phyloP scores from a whole-genome alignment of 2,888 invertebrate genomes.

The Allolobophora icterica region DNA sequence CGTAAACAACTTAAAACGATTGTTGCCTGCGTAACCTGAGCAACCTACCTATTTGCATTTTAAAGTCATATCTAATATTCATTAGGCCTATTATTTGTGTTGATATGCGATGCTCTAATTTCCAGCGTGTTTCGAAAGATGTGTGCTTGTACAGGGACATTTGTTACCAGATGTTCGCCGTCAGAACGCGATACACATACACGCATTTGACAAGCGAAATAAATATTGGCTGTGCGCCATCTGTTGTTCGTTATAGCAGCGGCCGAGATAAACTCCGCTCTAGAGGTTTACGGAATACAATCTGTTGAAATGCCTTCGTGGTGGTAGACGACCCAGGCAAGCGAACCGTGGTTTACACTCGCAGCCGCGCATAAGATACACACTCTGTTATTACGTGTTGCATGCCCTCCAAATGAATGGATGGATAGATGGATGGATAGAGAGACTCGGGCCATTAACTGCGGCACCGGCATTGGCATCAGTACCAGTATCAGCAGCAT shows the following conservation, averaged over 20 bases:
- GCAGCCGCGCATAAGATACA: background rate
- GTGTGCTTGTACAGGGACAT: background rate
- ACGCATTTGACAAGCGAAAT: conserved; percentile 8
- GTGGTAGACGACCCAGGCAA: background rate
- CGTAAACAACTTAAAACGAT: background rate
- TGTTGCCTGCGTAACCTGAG: background rate
- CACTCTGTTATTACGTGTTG: background rate
- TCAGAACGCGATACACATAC: background rate
- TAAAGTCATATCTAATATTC: background rate
- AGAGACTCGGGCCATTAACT: background rate
- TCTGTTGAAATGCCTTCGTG: background rate
- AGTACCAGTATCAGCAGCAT: too few relatives aligned
- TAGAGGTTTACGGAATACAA: background rate
- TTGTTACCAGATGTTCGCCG: background rate
- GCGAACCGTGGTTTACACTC: background rate
- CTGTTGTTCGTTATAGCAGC: background rate
- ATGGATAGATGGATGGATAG: background rate
- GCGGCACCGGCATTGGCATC: background rate
- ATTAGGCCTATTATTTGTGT: background rate
- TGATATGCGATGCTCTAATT: background rate
- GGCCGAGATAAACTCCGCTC: background rate
- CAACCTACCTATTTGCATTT: background rate
- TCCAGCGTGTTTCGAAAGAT: background rate
- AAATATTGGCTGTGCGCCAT: background rate
- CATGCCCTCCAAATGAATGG: conserved; percentile 8